Base-by-base conservation (phyloP, 1,140 invertebrate genomes). In the Zaprionus africanus region DNA sequence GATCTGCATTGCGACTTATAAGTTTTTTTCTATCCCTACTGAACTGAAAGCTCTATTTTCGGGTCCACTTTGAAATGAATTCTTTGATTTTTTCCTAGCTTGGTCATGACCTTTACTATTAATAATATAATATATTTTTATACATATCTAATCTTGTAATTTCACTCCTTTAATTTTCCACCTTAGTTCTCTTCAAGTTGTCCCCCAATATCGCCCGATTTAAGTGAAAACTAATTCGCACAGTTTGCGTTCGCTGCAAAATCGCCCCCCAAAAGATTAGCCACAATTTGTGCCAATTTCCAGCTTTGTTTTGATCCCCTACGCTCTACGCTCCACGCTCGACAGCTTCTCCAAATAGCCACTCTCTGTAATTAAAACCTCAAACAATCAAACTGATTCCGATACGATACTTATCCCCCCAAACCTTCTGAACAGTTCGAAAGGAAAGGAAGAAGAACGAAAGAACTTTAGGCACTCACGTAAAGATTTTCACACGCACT, bases 401-500 rank as follows among this genome's bases (percentile, higher is more conserved):
- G 61, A 70, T 60, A 43, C 53, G 67, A 71, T 76, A 71, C 41
- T 43, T 19, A 11, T 26, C 19, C 22, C n/a, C 28, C 11, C 2
- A 34, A n/a, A n/a, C n/a, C n/a, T n/a, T n/a, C n/a, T 11, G 9
- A 0, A 11, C 31, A 11, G 31, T 34, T 34, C 15, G 19, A 26
- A 56, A 56, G 15, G 3, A n/a, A n/a, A 19, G 13, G 19, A 34
- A 36, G 56, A 22, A 12, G 19, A 56, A 9, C 22, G 13, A 24
- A 49, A 72, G 72, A 76, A 76, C 34, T 76, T 72, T 65, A 22
- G 74, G 57, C 77, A 66, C 65, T 70, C 66, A 79, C 61, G 67
- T 67, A 79, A 61, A 79, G 78, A 60, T 79, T 79, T 79, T 79
- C 78, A 79, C 78, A 79, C 78, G 74, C 78, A 79, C 78, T 73